Evolutionary conservation across 2,113 vertebrate species (phyloP).

Genomic region (Xyliphius kryptos): DNA sequence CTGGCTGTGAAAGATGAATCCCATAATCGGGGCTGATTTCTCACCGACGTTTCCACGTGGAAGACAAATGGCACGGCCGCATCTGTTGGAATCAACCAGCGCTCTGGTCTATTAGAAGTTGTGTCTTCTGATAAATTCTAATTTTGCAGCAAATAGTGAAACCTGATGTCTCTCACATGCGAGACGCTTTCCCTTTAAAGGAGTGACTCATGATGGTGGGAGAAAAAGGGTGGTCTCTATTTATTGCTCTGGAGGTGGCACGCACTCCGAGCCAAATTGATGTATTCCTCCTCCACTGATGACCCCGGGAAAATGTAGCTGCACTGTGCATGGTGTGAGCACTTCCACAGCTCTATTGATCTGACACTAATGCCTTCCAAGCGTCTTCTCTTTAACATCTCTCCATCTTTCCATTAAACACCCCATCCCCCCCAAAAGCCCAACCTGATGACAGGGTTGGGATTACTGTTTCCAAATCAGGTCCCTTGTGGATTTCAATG

Average conservation of each 20-base stretch:
- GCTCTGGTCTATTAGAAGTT: constrained; percentile 1
- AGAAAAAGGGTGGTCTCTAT: constrained; percentile 1
- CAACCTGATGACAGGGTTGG: constrained; percentile 34
- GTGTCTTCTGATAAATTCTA: constrained; percentile 7
- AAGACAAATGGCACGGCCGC: constrained; percentile 35
- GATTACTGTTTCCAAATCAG: constrained; percentile 42
- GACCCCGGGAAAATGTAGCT: constrained; percentile 20
- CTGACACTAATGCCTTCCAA: constrained; percentile 42
- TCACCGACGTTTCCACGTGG: constrained; percentile 62
- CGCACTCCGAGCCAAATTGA: constrained; percentile 1
- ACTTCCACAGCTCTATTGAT: constrained; percentile 53
- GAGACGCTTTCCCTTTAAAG: neutral
- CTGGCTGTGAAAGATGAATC: constrained; percentile 46
- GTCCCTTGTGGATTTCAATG: constrained; percentile 17
- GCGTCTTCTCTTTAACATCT: constrained; percentile 5
- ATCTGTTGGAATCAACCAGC: constrained; percentile 31
- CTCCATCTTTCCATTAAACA: constrained; percentile 12
- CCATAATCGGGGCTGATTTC: constrained; percentile 62
- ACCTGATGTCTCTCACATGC: neutral
- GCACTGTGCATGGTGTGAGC: constrained; percentile 34
- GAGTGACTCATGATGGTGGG: constrained; percentile 2
- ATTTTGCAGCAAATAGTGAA: neutral
- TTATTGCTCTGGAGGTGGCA: constrained; percentile 17
- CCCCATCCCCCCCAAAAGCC: constrained; percentile 20
- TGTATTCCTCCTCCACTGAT: constrained; percentile 18